Conservation (phyloP, 2,113 vertebrate species). For the Ciconia boyciana region DNA sequence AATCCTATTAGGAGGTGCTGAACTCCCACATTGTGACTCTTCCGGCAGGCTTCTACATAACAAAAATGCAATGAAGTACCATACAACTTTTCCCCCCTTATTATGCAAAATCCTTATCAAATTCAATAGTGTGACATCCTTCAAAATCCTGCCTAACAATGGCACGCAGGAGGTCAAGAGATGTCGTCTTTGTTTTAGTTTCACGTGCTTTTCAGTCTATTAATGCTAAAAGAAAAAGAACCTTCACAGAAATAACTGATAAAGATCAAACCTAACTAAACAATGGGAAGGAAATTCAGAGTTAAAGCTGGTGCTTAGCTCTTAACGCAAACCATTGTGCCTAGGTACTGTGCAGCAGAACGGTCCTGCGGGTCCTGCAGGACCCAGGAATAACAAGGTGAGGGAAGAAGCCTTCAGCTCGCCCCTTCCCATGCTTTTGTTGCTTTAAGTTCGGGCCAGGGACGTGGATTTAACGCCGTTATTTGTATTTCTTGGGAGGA, state of each 20-base stretch:
- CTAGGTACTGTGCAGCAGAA: not conserved
- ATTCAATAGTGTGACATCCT: slow-evolving; percentile 10
- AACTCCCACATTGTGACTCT: slow-evolving; percentile 42
- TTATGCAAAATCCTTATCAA: slow-evolving; percentile 42
- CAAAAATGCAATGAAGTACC: slow-evolving; percentile 44
- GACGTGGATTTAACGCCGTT: not conserved
- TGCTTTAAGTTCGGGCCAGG: not conserved
- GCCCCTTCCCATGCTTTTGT: not conserved
- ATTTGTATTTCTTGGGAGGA: not conserved
- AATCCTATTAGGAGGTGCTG: slow-evolving; percentile 50
- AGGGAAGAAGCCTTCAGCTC: not conserved
- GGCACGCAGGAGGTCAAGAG: not conserved
- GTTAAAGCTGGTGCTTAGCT: not conserved
- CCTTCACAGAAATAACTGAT: slow-evolving; percentile 41
- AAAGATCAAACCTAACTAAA: slow-evolving; percentile 41
- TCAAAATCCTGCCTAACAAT: slow-evolving; percentile 38
- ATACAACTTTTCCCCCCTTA: slow-evolving; percentile 20
- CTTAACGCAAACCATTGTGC: not conserved
- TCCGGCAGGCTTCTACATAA: slow-evolving; percentile 46
- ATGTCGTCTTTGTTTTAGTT: slow-evolving; percentile 50
- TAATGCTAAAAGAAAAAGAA: not conserved
- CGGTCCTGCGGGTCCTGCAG: not conserved
- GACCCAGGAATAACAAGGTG: not conserved
- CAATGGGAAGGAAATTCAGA: slow-evolving; percentile 61
- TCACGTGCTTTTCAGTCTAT: slow-evolving; percentile 19